Evolutionary conservation across 2,888 invertebrate genomes (phyloP).

Genomic region (Dasysyrphus tricinctus): DNA sequence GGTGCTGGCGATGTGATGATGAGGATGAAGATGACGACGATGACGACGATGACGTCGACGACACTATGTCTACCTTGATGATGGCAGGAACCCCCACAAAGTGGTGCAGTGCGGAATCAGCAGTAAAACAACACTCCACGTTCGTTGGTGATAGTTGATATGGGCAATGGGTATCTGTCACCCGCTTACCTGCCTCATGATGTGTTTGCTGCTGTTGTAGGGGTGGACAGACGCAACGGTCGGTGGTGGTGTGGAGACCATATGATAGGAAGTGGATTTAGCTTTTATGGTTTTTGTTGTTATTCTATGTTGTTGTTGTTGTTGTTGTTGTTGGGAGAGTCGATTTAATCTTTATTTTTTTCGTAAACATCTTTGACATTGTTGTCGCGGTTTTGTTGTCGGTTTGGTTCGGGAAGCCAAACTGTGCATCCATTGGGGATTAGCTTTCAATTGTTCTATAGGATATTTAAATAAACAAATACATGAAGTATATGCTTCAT

Average conservation of each 20-base stretch:
- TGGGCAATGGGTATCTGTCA: slow-evolving; percentile 62
- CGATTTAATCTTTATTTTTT: slow-evolving; percentile 49
- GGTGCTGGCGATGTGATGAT: slow-evolving; percentile 11
- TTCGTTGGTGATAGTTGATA: slow-evolving; percentile 60
- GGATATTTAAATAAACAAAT: slow-evolving; percentile 2
- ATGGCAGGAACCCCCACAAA: slow-evolving; percentile 59
- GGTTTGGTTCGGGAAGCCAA: slow-evolving; percentile 74
- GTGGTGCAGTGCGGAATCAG: slow-evolving; percentile 19
- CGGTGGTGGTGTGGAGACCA: neutral
- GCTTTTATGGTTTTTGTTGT: slow-evolving; percentile 35
- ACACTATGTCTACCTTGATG: slow-evolving; percentile 73
- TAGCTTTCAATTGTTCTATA: slow-evolving; percentile 67
- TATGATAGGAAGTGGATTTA: slow-evolving; percentile 47
- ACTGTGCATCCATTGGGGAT: slow-evolving; percentile 64
- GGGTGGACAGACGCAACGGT: neutral
- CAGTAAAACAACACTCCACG: slow-evolving; percentile 42
- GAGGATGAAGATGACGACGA: slow-evolving; percentile 44
- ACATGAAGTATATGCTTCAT: neutral
- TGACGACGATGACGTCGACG: slow-evolving; percentile 50
- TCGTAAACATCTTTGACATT: slow-evolving; percentile 66
- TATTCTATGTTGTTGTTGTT: slow-evolving; percentile 27
- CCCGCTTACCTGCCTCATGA: slow-evolving; percentile 14
- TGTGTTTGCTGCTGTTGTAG: neutral
- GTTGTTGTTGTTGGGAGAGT: slow-evolving; percentile 33
- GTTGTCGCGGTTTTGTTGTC: slow-evolving; percentile 69